phyloP scores from a whole-genome alignment of 2,113 vertebrate species.

The Cyanoliseus patagonus region DNA sequence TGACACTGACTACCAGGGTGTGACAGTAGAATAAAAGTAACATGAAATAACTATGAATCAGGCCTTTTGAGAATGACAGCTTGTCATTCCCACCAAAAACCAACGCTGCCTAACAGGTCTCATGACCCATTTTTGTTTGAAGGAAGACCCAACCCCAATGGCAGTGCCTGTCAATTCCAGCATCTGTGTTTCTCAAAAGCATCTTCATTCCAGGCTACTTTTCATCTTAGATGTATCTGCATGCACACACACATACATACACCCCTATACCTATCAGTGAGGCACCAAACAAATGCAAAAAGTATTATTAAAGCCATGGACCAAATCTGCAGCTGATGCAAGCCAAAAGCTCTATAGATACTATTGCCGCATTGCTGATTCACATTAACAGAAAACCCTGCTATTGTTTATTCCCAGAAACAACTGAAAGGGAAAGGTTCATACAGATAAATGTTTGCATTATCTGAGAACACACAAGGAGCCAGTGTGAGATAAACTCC shows the following conservation, averaged over 20 bases:
- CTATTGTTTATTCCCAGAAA: not conserved
- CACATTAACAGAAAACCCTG: not conserved
- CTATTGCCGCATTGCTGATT: not conserved
- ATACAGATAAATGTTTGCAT: fast-evolving
- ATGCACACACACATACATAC: too few relatives aligned
- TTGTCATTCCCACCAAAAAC: not conserved
- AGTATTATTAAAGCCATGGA: not conserved
- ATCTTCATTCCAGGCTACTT: not conserved
- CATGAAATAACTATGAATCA: not conserved
- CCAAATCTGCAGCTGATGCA: not conserved
- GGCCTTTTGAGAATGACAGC: not conserved
- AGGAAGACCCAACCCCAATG: not conserved
- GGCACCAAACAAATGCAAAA: not conserved
- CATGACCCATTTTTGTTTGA: not conserved
- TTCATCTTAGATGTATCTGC: not conserved
- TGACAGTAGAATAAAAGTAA: not conserved
- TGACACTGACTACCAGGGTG: not conserved
- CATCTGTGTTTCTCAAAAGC: not conserved
- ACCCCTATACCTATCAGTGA: not conserved
- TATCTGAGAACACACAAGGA: not conserved
- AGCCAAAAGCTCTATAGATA: not conserved
- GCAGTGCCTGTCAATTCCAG: not conserved
- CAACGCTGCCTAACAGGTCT: not conserved
- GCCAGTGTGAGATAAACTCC: not conserved
- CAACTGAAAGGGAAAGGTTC: not conserved